These are phyloP conservation scores for Elephantulus edwardii DNA, from an alignment of 2,113 vertebrate species.

Conservation along the genomic window DNA sequence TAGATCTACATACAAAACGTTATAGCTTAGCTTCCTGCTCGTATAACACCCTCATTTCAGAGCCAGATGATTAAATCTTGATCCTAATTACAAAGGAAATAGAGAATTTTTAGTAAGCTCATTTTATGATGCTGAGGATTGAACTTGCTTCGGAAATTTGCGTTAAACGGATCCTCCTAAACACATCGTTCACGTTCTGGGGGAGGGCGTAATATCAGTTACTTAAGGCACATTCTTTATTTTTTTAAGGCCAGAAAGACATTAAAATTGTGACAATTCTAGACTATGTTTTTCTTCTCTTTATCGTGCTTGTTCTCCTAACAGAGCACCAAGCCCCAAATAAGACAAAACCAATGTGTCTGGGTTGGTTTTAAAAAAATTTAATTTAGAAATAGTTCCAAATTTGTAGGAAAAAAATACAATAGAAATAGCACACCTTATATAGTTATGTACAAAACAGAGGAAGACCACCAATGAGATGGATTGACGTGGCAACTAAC, in stretches of 20 bases:
- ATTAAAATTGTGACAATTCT: background rate
- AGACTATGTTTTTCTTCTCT: background rate
- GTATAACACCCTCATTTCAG: background rate
- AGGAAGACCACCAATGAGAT: no score
- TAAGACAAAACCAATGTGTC: conserved; percentile 25
- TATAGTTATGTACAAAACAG: no score
- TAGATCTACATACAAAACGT: conserved; percentile 24
- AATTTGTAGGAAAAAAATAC: background rate
- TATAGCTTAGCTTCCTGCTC: conserved; percentile 14
- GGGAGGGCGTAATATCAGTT: background rate
- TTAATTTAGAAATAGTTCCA: conserved; percentile 8
- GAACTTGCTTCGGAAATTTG: conserved; percentile 3
- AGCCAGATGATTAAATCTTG: conserved; percentile 43
- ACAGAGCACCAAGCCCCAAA: background rate
- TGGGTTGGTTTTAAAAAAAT: background rate
- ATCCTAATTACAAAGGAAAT: conserved; percentile 59
- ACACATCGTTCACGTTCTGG: background rate
- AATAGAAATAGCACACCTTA: background rate
- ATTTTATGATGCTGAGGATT: conserved; percentile 43
- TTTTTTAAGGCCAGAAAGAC: conserved; percentile 26
- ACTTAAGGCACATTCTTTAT: background rate
- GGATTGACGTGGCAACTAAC: no score
- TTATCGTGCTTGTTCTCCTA: background rate
- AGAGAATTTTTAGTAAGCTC: background rate
- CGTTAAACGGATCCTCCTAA: background rate